phyloP scores from a whole-genome alignment of 2,797 vertebrate genomes.

The Catamblyrhynchus diadema region DNA sequence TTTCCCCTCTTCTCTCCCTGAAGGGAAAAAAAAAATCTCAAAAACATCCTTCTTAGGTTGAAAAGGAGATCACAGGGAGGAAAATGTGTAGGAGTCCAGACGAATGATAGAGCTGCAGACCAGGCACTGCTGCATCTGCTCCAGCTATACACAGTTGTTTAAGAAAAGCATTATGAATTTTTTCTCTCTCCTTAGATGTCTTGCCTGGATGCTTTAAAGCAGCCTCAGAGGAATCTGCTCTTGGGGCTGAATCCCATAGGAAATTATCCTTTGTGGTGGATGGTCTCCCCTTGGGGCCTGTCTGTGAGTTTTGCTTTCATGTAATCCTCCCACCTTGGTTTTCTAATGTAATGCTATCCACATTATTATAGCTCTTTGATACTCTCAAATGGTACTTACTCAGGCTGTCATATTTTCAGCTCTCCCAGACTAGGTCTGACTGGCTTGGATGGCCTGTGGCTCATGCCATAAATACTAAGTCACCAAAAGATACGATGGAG shows the following conservation, averaged over 20 bases:
- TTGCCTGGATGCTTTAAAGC: constrained; percentile 63
- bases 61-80: constrained; percentile 40
- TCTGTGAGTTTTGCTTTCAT: constrained; percentile 62
- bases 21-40: neutral
- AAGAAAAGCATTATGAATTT: constrained; percentile 37
- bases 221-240: constrained; percentile 62
- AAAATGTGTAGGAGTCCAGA: constrained; percentile 53
- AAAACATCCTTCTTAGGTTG: neutral
- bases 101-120: constrained; percentile 12
- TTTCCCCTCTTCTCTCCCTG: neutral
- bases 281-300: constrained; percentile 55
- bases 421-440: constrained; percentile 19
- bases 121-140: constrained; percentile 30
- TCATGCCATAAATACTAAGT: constrained; percentile 36
- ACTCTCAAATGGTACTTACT: constrained; percentile 48
- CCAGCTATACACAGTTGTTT: constrained; percentile 9
- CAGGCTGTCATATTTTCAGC: constrained; percentile 28
- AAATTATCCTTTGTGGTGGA: constrained; percentile 62
- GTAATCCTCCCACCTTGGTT: constrained; percentile 63
- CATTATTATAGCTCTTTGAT: constrained; percentile 60
- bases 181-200: constrained; percentile 47
- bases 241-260: constrained; percentile 60
- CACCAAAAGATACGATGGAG: neutral
- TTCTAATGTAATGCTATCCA: constrained; percentile 57
- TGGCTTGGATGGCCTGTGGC: constrained; percentile 21